Evolutionary conservation across 2,797 vertebrate species (phyloP).

Genomic region (Alcedo atthis): DNA sequence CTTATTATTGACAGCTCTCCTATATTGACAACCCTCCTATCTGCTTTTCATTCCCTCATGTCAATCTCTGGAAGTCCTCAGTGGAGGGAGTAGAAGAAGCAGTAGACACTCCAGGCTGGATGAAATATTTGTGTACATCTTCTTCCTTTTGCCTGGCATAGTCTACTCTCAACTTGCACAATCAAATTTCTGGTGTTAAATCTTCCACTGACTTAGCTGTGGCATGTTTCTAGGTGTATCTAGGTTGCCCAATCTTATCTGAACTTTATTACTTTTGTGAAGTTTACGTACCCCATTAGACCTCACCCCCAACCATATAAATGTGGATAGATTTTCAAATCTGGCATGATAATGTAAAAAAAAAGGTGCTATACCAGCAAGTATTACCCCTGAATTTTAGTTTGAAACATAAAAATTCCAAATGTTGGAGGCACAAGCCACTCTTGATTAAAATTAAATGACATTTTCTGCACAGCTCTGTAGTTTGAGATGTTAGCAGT

Average conservation of each 20-base stretch:
- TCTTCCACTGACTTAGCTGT: neutral
- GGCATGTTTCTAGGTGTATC: neutral
- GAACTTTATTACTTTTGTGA: neutral
- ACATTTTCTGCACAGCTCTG: neutral
- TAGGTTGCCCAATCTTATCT: neutral
- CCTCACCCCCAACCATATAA: neutral
- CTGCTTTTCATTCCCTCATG: neutral
- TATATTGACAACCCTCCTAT: neutral
- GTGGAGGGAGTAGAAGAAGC: neutral
- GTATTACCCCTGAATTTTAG: neutral
- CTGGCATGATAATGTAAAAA: neutral
- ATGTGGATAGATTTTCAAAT: neutral
- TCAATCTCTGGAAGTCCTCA: neutral
- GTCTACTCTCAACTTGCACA: neutral
- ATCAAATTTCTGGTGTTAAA: neutral
- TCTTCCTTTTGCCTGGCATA: neutral
- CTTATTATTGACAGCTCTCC: neutral
- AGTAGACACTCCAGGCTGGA: neutral
- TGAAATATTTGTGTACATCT: neutral
- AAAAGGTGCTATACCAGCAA: neutral
- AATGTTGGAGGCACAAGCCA: neutral
- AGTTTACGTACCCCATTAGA: neutral
- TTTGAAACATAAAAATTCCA: neutral
- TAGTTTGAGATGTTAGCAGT: neutral
- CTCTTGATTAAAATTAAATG: neutral